These are phyloP conservation scores for Columba guinea DNA, from an alignment of 2,797 vertebrate species.

Conservation along the genomic window DNA sequence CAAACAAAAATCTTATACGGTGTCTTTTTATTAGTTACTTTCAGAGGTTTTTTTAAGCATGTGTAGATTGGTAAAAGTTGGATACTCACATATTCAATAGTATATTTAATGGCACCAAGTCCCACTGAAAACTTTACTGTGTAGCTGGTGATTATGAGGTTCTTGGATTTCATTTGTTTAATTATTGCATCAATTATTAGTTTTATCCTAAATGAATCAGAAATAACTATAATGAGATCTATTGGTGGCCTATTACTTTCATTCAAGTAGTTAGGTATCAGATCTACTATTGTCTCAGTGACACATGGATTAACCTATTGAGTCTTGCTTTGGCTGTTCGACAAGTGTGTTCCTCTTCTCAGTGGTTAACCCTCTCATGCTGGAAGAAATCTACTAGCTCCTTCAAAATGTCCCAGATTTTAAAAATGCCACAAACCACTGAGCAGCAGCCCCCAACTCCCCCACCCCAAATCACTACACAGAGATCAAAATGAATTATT, in stretches of 20 bases:
- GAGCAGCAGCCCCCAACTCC: not conserved
- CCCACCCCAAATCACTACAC: not conserved
- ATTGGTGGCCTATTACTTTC: not conserved
- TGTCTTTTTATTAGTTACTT: not conserved
- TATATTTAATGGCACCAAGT: not conserved
- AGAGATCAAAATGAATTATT: not conserved
- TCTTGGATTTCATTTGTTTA: not conserved
- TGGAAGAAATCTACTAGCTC: not conserved
- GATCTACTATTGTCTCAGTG: not conserved
- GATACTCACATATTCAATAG: not conserved
- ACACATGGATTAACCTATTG: not conserved
- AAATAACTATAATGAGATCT: not conserved
- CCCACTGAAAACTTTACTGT: not conserved
- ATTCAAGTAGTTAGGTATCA: not conserved
- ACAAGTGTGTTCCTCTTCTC: not conserved
- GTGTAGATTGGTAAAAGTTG: not conserved
- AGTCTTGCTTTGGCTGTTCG: not conserved
- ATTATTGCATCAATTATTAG: not conserved
- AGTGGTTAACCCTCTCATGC: not conserved
- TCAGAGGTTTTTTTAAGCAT: not conserved
- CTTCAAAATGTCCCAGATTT: not conserved
- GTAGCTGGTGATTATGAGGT: not conserved
- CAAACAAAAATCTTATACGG: not conserved
- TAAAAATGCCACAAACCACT: not conserved
- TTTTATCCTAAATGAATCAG: not conserved